Conservation (phyloP, 2,888 invertebrate genomes). For the Thymelicus sylvestris region DNA sequence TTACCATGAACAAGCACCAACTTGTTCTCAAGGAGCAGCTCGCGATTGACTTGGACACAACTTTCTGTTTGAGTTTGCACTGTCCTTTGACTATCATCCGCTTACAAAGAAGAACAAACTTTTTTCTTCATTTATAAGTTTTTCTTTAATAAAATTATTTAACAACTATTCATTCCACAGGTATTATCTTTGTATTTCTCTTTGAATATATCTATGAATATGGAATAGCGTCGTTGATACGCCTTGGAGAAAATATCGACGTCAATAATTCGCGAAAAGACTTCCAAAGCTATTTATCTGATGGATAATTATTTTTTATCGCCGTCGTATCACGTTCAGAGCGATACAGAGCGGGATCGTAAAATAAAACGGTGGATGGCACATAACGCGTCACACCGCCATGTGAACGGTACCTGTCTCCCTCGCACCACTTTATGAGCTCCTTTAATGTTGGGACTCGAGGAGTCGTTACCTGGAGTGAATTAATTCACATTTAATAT, state of each 20-base stretch:
- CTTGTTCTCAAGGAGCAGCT: background rate
- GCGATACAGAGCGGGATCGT: background rate
- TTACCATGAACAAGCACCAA: constrained; percentile 1
- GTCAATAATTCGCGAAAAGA: background rate
- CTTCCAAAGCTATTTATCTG: constrained; percentile 4
- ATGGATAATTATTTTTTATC: constrained; percentile 7
- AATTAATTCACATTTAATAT: constrained; percentile 1
- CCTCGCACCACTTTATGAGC: background rate
- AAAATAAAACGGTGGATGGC: constrained; percentile 8
- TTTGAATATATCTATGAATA: too few species aligned
- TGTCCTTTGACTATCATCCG: constrained; percentile 19
- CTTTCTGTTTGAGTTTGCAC: constrained; percentile 25
- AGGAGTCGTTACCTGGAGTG: background rate
- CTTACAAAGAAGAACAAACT: constrained; percentile 6
- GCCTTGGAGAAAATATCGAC: background rate
- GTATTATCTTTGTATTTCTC: too few species aligned
- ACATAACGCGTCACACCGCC: background rate
- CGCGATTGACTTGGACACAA: constrained; percentile 6
- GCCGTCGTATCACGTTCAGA: background rate
- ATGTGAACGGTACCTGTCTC: background rate
- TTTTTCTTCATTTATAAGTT: background rate
- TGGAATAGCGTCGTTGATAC: too few species aligned
- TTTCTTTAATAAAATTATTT: background rate
- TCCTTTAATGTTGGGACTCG: background rate
- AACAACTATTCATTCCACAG: too few species aligned